Evolutionary conservation across 2,888 invertebrate species (phyloP), one percentile per base, ranked within the genome.

Genomic region (Rhaphigaster nebulosa): DNA sequence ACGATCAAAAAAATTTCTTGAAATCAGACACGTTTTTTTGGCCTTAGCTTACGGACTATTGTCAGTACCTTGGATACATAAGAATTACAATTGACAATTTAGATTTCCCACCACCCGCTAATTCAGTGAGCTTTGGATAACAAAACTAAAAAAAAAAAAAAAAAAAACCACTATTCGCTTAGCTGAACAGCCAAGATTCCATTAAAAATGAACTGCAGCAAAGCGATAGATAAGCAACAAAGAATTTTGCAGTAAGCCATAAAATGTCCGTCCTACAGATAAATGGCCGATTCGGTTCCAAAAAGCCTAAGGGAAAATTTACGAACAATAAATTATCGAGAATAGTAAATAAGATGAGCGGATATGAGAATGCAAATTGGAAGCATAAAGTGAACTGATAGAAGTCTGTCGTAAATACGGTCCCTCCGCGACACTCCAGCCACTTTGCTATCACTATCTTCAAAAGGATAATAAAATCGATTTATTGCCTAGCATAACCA

Each of bases 271-370:
- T 76, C 38, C 20, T 18, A 23, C 5, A 29, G 1, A 76, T 20
- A 34, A 76, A 76, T 23, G 70, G 23, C 18, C 34, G 6, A 38
- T 76, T 38, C 34, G 38, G 8, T 76, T 38, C 34, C 20, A 10
- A 76, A 65, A 76, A 38, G 38, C 70, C 18, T 38, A 23, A 76
- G 23, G 38, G 34, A 38, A 76, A 76, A 38, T 76, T 76, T 76
- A 76, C 10, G 70, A 76, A 76, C 70, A 76, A 76, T 76, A 76
- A 76, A 76, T 76, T 38, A 76, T 76, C 34, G 34, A 76, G 15
- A 34, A 20, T 38, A 10, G 20, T 23, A 38, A 34, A 20, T 34
- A 29, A 20, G 38, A 76, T 76, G 70, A 1, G 1, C 15, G 70
- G 2, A 18, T 76, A 38, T 8, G 20, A 38, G 70, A 29, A 76